Conservation (phyloP, 2,113 vertebrate species). For the Baryphthengus martii region DNA sequence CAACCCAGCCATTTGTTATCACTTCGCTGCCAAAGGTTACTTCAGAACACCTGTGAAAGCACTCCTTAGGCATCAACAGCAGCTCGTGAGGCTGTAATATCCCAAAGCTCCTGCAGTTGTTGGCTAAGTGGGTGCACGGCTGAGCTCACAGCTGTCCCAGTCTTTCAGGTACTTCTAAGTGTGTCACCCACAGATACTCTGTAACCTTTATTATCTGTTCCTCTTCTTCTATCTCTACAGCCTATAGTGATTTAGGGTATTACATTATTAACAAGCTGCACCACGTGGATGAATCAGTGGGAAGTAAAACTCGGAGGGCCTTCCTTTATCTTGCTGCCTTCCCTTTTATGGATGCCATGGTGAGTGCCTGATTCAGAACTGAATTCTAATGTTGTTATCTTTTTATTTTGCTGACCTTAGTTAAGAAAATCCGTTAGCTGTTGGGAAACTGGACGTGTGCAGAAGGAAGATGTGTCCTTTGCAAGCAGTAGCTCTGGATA, state of each 20-base stretch:
- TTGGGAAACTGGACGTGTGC: neutral
- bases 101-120: neutral
- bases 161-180: neutral
- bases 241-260: conserved; percentile 91
- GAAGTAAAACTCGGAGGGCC: conserved; percentile 91
- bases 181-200: neutral
- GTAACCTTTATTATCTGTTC: conserved; percentile 5
- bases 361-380: conserved; percentile 69
- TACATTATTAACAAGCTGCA: conserved; percentile 99
- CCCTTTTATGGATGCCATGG: conserved; percentile 97
- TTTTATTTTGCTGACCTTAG: neutral
- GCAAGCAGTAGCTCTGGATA: neutral
- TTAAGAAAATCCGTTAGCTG: neutral
- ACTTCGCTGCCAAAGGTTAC: neutral
- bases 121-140: neutral
- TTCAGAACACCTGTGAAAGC: neutral
- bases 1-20: conserved; percentile 4
- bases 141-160: neutral
- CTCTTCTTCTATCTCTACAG: conserved; percentile 66
- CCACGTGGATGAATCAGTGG: conserved; percentile 96
- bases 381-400: neutral
- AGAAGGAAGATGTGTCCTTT: neutral
- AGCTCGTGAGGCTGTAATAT: neutral
- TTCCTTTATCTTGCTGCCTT: conserved; percentile 96
- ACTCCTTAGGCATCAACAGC: neutral